Evolutionary conservation across 1,140 invertebrate genomes (phyloP).

Genomic region (Drosophila busckii): DNA sequence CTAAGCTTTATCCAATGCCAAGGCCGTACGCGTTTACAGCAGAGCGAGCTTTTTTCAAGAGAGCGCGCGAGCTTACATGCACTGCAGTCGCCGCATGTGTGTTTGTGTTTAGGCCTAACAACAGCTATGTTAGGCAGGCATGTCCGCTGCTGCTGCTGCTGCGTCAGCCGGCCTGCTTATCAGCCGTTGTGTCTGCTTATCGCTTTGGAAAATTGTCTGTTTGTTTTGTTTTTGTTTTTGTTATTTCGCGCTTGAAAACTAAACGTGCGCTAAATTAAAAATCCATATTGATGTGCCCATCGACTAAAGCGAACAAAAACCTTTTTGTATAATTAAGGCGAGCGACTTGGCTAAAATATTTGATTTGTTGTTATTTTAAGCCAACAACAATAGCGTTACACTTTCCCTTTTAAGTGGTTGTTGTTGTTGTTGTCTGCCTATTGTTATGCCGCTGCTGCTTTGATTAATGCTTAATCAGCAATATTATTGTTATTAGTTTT

Average conservation of each 20-base stretch:
- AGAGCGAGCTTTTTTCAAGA: slow-evolving; percentile 18
- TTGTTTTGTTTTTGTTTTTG: slow-evolving; percentile 22
- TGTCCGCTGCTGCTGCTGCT: no score
- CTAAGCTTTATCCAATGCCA: no score
- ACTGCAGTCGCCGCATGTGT: not conserved
- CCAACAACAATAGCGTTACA: slow-evolving; percentile 17
- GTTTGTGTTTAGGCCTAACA: slow-evolving; percentile 3
- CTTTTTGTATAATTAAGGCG: slow-evolving; percentile 56
- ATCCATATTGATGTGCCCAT: slow-evolving; percentile 60
- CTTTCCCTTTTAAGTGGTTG: slow-evolving; percentile 50
- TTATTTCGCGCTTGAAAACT: slow-evolving; percentile 3
- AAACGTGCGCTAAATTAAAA: slow-evolving; percentile 48
- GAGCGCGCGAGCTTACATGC: no score
- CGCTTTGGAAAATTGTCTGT: slow-evolving; percentile 31
- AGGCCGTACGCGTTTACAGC: no score
- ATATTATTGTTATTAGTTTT: slow-evolving; percentile 74
- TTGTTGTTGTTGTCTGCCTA: slow-evolving; percentile 9
- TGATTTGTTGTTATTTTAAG: slow-evolving; percentile 19
- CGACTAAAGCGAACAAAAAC: slow-evolving; percentile 16
- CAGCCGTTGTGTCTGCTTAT: slow-evolving; percentile 54
- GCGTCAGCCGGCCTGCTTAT: no score
- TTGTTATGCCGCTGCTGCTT: slow-evolving; percentile 33
- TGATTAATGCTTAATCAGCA: slow-evolving; percentile 76
- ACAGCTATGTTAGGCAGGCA: slow-evolving; percentile 19
- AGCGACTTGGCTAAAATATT: slow-evolving; percentile 16